These are phyloP conservation scores for Australoheros scitulus DNA, from an alignment of 2,113 vertebrate genomes.

Conservation along the genomic window DNA sequence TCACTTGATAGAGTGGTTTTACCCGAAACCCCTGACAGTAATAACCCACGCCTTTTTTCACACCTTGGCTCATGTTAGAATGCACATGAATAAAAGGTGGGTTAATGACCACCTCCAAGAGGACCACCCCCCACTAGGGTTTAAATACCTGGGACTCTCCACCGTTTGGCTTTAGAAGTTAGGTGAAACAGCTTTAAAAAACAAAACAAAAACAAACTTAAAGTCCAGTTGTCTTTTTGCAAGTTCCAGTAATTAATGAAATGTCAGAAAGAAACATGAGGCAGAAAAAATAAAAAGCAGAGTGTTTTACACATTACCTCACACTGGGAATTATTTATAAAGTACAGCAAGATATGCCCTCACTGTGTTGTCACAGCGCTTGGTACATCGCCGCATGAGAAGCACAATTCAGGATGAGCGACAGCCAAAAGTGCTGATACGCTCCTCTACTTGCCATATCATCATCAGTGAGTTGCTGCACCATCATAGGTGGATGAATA, in stretches of 20 bases:
- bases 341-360: background rate
- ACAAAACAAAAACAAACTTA: background rate
- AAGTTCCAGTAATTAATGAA: background rate
- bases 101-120: too few species aligned
- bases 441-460: conserved; percentile 41
- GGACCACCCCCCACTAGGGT: too few species aligned
- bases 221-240: too few species aligned
- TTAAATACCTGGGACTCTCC: too few species aligned
- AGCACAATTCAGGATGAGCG: conserved; percentile 3
- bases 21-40: too few species aligned
- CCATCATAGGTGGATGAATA: conserved; percentile 28
- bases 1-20: too few species aligned
- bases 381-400: background rate
- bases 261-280: background rate
- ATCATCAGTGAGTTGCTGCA: conserved; percentile 31
- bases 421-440: conserved; percentile 51
- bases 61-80: too few species aligned
- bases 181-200: too few species aligned
- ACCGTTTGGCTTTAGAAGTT: too few species aligned
- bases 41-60: too few species aligned
- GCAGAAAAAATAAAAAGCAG: background rate
- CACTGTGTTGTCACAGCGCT: background rate
- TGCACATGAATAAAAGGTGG: too few species aligned
- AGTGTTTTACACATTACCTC: background rate
- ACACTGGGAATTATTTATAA: conserved; percentile 23